Conservation (phyloP, 1,140 invertebrate species). For the Lepidotrigona ventralis region DNA sequence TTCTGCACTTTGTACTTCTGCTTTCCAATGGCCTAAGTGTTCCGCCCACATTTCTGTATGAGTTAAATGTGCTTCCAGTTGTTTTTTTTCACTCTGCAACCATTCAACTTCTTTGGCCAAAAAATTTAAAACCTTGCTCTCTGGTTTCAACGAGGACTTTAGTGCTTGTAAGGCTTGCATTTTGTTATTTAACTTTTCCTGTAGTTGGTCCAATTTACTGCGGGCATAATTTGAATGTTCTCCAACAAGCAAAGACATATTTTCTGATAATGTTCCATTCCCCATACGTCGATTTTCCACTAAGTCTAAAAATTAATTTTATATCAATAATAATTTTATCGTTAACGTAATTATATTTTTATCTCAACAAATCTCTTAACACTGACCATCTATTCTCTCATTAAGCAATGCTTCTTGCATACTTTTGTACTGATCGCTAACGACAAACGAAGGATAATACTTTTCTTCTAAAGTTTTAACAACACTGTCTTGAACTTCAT, state of each 20-base stretch:
- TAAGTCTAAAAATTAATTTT: constrained; percentile 60
- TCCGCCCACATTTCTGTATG: constrained; percentile 94
- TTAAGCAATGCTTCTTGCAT: constrained; percentile 86
- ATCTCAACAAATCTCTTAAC: not conserved
- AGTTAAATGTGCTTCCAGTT: constrained; percentile 90
- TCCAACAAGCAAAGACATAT: constrained; percentile 81
- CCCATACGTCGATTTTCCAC: constrained; percentile 69
- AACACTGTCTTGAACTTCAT: constrained; percentile 90
- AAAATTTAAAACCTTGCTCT: constrained; percentile 87
- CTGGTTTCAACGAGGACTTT: constrained; percentile 87
- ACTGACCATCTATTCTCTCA: constrained; percentile 82
- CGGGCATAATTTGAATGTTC: constrained; percentile 92
- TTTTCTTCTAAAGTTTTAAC: constrained; percentile 90
- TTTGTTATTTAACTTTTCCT: constrained; percentile 90
- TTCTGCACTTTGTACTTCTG: constrained; percentile 90
- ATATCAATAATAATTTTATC: constrained; percentile 6
- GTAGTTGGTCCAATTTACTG: constrained; percentile 89
- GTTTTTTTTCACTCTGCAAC: constrained; percentile 87
- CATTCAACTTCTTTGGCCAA: constrained; percentile 91
- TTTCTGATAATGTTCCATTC: constrained; percentile 71
- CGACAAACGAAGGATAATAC: constrained; percentile 93
- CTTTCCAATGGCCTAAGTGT: constrained; percentile 92
- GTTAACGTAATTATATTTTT: not conserved
- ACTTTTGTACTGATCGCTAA: constrained; percentile 91
- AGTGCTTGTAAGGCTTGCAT: constrained; percentile 90